These are phyloP conservation scores for Drosophila mayri DNA, from an alignment of 1,140 invertebrate genomes.

Conservation along the genomic window DNA sequence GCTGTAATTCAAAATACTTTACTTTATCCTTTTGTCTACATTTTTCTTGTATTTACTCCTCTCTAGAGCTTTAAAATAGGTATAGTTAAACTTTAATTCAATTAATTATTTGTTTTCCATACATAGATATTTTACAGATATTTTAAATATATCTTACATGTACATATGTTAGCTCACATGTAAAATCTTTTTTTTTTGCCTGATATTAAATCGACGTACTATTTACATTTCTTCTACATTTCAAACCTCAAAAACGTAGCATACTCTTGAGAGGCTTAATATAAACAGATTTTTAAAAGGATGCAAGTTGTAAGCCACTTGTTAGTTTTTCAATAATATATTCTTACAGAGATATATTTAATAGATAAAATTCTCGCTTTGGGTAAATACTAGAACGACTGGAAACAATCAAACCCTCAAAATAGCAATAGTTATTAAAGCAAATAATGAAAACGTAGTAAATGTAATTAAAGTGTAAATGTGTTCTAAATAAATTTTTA, in stretches of 20 bases:
- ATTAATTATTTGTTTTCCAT: neutral
- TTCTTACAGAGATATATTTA: neutral
- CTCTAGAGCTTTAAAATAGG: no score
- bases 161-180: neutral
- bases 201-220: no score
- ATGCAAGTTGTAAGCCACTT: neutral
- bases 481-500: neutral
- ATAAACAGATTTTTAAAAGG: neutral
- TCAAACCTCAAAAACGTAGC: neutral
- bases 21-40: neutral
- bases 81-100: neutral
- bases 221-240: neutral
- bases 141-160: neutral
- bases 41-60: no score
- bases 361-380: neutral
- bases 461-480: neutral
- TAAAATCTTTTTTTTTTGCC: neutral
- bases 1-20: neutral
- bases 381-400: neutral
- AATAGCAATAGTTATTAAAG: no score
- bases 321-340: neutral
- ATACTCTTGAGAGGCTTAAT: conserved; percentile 10
- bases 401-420: no score
- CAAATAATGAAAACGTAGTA: neutral
- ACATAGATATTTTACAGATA: no score